These are phyloP conservation scores for Hololepta plana DNA, from an alignment of 2,888 invertebrate genomes.

Conservation along the genomic window DNA sequence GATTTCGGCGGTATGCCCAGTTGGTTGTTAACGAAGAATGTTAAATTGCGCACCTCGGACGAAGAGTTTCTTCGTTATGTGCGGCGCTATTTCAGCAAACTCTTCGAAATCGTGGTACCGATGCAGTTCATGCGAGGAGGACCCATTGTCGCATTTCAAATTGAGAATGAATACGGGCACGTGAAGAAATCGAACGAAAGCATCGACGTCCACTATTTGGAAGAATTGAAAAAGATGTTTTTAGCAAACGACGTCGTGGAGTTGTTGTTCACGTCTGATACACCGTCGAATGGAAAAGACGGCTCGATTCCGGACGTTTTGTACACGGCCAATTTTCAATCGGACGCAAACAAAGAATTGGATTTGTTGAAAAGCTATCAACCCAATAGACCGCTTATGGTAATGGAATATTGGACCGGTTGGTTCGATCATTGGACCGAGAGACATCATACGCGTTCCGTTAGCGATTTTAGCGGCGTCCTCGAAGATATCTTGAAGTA, in stretches of 20 bases:
- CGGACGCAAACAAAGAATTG: conserved; percentile 23
- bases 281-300: conserved; percentile 13
- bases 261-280: conserved; percentile 34
- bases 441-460: conserved; percentile 14
- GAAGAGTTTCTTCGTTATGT: conserved; percentile 28
- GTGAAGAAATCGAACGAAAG: conserved; percentile 12
- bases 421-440: conserved; percentile 41
- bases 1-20: conserved; percentile 33
- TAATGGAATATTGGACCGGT: conserved; percentile 40
- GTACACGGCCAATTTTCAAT: conserved; percentile 36
- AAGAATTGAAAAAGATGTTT: conserved; percentile 23
- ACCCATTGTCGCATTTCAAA: conserved; percentile 71
- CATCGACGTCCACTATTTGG: conserved; percentile 25
- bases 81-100: conserved; percentile 29
- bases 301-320: conserved; percentile 13
- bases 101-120: conserved; percentile 31
- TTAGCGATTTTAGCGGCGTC: conserved; percentile 13
- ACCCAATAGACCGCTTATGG: conserved; percentile 33
- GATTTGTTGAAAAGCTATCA: conserved; percentile 25
- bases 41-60: conserved; percentile 27
- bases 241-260: conserved; percentile 25
- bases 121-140: conserved; percentile 55
- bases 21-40: conserved; percentile 31
- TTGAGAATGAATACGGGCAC: conserved; percentile 91
- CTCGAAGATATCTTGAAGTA: conserved; percentile 17